Conservation (phyloP, 1,140 invertebrate genomes). For the Ylistrum balloti region DNA sequence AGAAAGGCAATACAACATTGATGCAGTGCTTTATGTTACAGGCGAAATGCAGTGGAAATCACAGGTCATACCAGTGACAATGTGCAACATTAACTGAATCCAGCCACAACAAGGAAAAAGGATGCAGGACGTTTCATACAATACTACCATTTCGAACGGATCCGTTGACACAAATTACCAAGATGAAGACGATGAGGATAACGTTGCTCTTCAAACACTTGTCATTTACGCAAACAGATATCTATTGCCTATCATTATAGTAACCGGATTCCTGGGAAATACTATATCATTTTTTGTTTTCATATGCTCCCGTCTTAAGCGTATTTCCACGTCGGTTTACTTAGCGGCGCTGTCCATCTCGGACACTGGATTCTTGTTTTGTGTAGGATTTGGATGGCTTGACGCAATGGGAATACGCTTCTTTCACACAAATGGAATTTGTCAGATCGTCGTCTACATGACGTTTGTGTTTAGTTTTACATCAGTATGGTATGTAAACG, state of each 20-base stretch:
- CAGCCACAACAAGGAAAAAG: background rate
- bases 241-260: slow-evolving; percentile 84
- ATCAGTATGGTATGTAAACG: slow-evolving; percentile 81
- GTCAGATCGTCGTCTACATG: slow-evolving; percentile 78
- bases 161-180: background rate
- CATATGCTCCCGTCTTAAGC: slow-evolving; percentile 84
- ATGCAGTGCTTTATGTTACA: background rate
- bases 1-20: background rate
- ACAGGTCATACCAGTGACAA: background rate
- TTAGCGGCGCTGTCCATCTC: slow-evolving; percentile 85
- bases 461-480: slow-evolving; percentile 80
- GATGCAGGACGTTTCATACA: background rate
- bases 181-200: background rate
- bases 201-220: slow-evolving; percentile 6
- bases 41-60: too few relatives aligned
- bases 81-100: background rate
- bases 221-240: slow-evolving; percentile 80
- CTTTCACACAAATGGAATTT: slow-evolving; percentile 74
- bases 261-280: slow-evolving; percentile 85
- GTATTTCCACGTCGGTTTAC: slow-evolving; percentile 86
- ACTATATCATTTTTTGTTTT: slow-evolving; percentile 85
- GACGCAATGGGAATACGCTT: slow-evolving; percentile 83
- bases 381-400: slow-evolving; percentile 84
- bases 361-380: slow-evolving; percentile 84
- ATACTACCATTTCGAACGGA: background rate